These are phyloP conservation scores for Galago senegalensis DNA, from an alignment of 2,797 vertebrate genomes.

Conservation along the genomic window DNA sequence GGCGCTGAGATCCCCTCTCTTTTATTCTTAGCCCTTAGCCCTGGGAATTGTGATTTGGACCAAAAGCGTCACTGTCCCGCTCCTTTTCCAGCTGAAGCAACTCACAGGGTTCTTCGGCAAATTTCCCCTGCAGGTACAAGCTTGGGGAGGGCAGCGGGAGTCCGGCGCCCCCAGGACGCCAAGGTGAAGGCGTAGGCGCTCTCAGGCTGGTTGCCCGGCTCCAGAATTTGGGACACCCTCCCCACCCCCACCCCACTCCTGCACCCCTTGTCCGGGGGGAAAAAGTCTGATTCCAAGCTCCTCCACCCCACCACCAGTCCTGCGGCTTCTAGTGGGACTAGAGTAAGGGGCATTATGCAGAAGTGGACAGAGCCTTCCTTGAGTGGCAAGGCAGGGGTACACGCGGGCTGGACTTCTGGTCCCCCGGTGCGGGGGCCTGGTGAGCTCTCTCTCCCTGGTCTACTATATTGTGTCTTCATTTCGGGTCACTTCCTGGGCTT, in stretches of 20 bases:
- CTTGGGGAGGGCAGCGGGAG: not conserved
- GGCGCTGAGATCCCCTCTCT: not conserved
- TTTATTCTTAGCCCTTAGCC: not conserved
- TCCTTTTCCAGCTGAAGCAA: constrained; percentile 22
- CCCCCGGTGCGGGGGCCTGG: fast-evolving
- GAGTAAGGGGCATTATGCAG: not conserved
- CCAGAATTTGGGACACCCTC: not conserved
- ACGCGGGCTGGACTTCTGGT: not conserved
- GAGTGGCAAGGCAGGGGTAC: not conserved
- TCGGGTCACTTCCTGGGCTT: not conserved
- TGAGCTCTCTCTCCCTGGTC: not conserved
- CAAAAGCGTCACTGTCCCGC: not conserved
- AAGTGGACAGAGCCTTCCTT: not conserved
- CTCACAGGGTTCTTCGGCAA: not conserved
- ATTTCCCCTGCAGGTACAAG: constrained; percentile 22
- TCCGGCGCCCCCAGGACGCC: not conserved
- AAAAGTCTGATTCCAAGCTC: not conserved
- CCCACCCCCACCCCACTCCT: not conserved
- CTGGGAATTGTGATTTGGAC: constrained; percentile 18
- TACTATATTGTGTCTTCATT: not conserved
- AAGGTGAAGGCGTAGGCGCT: not conserved
- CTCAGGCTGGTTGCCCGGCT: not conserved
- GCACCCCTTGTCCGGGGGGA: too few species aligned
- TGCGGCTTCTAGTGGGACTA: fast-evolving
- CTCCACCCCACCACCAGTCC: not conserved